Percentiles rank a stretch among this genome's conserved stretches.
Conservation (phyloP, 2,113 vertebrate species). For the Regulus satrapa region DNA sequence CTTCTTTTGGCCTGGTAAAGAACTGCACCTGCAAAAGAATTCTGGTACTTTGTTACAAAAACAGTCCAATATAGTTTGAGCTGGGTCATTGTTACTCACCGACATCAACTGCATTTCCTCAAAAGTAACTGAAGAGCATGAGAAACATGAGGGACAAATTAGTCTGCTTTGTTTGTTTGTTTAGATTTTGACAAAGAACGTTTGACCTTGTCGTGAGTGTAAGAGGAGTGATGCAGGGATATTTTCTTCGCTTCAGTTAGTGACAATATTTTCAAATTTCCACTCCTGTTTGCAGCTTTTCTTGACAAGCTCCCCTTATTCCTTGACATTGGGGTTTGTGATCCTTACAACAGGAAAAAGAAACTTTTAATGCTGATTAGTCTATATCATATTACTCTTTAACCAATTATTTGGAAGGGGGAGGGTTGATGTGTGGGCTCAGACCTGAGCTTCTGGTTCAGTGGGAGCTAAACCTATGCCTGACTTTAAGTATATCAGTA, state of each 20-base stretch:
- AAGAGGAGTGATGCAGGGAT: background rate
- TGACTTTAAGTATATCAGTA: background rate
- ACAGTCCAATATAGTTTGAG: background rate
- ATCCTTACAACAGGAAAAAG: background rate
- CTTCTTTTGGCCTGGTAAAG: background rate
- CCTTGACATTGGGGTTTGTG: background rate
- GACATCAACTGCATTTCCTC: background rate
- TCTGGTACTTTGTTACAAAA: background rate
- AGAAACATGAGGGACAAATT: background rate
- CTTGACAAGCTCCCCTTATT: background rate
- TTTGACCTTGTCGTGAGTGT: background rate
- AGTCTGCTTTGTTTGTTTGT: background rate
- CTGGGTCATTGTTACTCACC: background rate
- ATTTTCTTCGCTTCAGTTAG: background rate
- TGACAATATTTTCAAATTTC: background rate
- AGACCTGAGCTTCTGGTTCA: background rate
- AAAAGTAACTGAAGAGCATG: background rate
- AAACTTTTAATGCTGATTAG: background rate
- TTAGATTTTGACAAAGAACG: background rate
- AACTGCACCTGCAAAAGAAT: background rate
- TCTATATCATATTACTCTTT: background rate
- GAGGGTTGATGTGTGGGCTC: rapidly evolving
- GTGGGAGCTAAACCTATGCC: background rate
- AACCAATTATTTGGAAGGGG: background rate
- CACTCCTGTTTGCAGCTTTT: background rate